Evolutionary conservation across 64 coral and sea anemone species (phyloP), one percentile per base, ranked within the genome.

Genomic region (Acropora tenuis): DNA sequence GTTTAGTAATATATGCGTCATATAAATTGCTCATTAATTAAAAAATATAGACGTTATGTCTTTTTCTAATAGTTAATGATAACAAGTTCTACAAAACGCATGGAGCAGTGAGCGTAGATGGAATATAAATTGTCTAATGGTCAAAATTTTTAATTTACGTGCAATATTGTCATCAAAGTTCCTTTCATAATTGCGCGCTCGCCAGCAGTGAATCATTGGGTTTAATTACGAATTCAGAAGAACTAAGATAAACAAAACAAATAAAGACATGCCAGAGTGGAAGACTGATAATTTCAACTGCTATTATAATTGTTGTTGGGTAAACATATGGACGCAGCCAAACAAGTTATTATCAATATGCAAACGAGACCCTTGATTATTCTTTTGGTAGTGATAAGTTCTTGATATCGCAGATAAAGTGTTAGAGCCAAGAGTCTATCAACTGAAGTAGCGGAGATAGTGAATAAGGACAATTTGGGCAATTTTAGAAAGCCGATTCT

Each of bases 351-450:
- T 6, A 82, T 8, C 77, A 77, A 90, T 15, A 90, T 42, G 2
- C 2, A 41, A 2, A 81, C 48, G 20, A 90, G 41, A 4, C 45
- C 45, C 1, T 58, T 15, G 41, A 0, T 11, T 0, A 43, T 61
- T 20, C 78, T 77, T 43, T 41, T 73, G 2, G 78, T 8, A 55
- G 89, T 82, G 30, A 90, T 65, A 3, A 90, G 45, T 45, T 81
- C 20, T 40, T 82, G 60, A 53, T 90, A 90, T 72, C 89, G 63
- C 9, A 90, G 41, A 43, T 90, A 77, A 20, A 90, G n/a, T 4
- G 16, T 43, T 40, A 73, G 40, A 3, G 78, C 78, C 15, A 90
- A 66, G 8, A 90, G 69, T 82, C 89, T 82, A 18, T 90, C 89
- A 8, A 78, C 47, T 7, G 88, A 55, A 55, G 52, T 30, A 30